These are phyloP conservation scores for Beroe forskalii DNA, from an alignment of 37 sponge, comb jelly and placozoan species.

Conservation along the genomic window DNA sequence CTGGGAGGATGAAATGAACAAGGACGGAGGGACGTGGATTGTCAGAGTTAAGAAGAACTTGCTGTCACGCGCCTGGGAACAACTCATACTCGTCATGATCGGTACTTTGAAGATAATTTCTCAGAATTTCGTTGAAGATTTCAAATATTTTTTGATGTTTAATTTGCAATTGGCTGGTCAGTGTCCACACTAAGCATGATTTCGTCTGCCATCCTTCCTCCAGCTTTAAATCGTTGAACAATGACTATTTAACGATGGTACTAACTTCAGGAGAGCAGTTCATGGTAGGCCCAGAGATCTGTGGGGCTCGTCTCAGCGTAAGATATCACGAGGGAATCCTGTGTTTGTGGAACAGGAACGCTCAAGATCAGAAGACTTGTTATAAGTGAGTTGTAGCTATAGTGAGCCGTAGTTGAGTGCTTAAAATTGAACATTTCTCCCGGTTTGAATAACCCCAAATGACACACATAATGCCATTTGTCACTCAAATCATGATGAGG, in stretches of 20 bases:
- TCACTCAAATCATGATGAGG: no score
- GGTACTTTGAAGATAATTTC: neutral
- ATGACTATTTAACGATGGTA: no score
- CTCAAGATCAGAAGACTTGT: slow-evolving; percentile 69
- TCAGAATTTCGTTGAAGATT: no score
- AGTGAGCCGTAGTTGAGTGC: no score
- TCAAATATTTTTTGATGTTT: no score
- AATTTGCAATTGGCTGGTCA: no score
- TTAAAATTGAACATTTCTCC: no score
- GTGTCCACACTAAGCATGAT: no score
- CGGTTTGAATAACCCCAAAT: no score
- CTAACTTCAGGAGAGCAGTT: slow-evolving; percentile 95
- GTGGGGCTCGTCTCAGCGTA: slow-evolving; percentile 89
- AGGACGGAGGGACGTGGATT: slow-evolving; percentile 93
- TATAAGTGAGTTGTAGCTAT: slow-evolving; percentile 3
- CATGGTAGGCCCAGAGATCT: slow-evolving; percentile 94
- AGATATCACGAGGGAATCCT: slow-evolving; percentile 83
- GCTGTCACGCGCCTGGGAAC: slow-evolving; percentile 87
- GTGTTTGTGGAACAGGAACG: slow-evolving; percentile 90
- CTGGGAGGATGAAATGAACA: slow-evolving; percentile 86
- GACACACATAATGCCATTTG: no score
- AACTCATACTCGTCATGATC: slow-evolving; percentile 68
- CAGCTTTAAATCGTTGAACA: neutral
- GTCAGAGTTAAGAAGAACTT: slow-evolving; percentile 84
- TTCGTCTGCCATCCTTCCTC: neutral